These are phyloP conservation scores for Ochropacha duplaris DNA, from an alignment of 2,888 invertebrate species.

Conservation along the genomic window DNA sequence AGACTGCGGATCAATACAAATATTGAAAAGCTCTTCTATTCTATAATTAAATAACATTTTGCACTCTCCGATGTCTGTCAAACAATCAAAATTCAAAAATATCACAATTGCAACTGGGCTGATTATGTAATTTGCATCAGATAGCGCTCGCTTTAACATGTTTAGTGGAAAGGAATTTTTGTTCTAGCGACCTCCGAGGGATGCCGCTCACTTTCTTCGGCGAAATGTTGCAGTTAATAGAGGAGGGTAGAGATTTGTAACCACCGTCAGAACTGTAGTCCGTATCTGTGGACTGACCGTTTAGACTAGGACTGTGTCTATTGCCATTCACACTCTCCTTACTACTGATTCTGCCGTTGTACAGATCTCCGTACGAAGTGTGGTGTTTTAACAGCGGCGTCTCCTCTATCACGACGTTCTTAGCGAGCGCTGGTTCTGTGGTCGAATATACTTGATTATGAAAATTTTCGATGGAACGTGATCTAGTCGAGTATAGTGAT, in stretches of 20 bases:
- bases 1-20: slow-evolving; percentile 4
- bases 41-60: slow-evolving; percentile 6
- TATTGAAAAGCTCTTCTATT: slow-evolving; percentile 10
- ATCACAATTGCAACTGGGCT: slow-evolving; percentile 35
- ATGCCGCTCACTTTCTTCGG: slow-evolving; percentile 77
- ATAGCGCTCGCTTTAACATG: slow-evolving; percentile 75
- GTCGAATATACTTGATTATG: slow-evolving; percentile 53
- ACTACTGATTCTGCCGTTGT: slow-evolving; percentile 70
- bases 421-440: slow-evolving; percentile 50
- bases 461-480: slow-evolving; percentile 79
- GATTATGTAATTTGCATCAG: slow-evolving; percentile 34
- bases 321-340: slow-evolving; percentile 73
- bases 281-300: slow-evolving; percentile 76
- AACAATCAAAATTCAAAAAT: slow-evolving; percentile 29
- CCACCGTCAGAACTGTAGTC: slow-evolving; percentile 80
- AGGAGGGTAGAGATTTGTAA: slow-evolving; percentile 79
- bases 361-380: slow-evolving; percentile 75
- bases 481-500: slow-evolving; percentile 63
- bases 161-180: slow-evolving; percentile 72
- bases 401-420: slow-evolving; percentile 62
- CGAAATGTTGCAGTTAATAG: slow-evolving; percentile 70
- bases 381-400: slow-evolving; percentile 67
- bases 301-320: slow-evolving; percentile 69
- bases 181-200: slow-evolving; percentile 74
- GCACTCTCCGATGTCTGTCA: slow-evolving; percentile 22